phyloP scores from a whole-genome alignment of 2,113 vertebrate species.

The Leucopternis melanops region DNA sequence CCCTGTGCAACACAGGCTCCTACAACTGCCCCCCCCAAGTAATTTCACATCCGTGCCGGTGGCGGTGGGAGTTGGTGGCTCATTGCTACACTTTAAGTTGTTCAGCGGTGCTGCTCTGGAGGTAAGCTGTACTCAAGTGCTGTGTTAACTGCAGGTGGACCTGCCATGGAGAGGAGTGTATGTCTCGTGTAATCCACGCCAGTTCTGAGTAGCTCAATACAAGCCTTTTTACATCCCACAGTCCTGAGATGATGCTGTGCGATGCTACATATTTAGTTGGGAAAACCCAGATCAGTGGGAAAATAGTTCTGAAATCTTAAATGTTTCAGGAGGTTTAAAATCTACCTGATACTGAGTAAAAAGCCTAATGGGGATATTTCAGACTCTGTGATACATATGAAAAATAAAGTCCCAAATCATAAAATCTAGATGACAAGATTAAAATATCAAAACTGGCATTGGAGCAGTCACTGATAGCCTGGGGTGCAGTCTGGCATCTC shows the following conservation, averaged over 20 bases:
- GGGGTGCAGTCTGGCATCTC: background rate
- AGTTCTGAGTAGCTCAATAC: background rate
- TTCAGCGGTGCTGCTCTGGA: background rate
- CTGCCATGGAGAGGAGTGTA: fast-evolving
- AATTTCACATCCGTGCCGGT: fast-evolving
- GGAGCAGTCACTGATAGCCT: background rate
- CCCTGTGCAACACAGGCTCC: background rate
- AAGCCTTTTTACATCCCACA: background rate
- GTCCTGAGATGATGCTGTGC: background rate
- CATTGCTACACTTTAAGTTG: background rate
- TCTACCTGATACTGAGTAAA: background rate
- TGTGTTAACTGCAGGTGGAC: background rate
- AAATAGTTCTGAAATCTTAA: background rate
- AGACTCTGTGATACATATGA: background rate
- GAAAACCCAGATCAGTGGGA: background rate
- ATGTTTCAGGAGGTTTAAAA: background rate
- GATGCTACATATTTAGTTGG: too few relatives aligned
- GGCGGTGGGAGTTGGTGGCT: background rate
- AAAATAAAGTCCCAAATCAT: background rate
- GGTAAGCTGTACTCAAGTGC: background rate
- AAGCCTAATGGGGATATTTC: background rate
- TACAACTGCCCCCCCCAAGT: too few relatives aligned
- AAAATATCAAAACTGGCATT: background rate
- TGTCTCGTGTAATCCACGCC: background rate
- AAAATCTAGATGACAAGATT: background rate